Evolutionary conservation across 2,113 vertebrate genomes (phyloP).

Genomic region (Phainopepla nitens): DNA sequence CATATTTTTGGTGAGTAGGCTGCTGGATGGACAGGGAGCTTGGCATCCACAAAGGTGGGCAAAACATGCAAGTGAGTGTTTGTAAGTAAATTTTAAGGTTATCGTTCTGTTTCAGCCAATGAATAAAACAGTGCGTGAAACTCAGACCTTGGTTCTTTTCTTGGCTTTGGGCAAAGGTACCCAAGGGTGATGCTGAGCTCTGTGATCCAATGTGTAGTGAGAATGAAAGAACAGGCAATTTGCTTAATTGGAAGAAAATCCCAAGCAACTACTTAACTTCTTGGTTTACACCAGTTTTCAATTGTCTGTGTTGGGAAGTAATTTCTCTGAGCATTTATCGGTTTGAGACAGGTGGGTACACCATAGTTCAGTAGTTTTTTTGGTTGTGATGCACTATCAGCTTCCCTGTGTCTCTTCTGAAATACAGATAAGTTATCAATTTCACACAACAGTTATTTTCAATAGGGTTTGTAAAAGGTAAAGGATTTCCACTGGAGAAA

Average conservation of each 20-base stretch:
- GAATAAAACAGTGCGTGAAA: background rate
- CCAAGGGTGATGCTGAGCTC: background rate
- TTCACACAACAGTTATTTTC: background rate
- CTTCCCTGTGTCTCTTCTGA: background rate
- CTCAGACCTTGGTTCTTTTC: background rate
- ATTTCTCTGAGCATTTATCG: background rate
- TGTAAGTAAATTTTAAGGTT: background rate
- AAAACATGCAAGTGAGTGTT: background rate
- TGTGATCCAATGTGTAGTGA: background rate
- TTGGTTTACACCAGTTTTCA: background rate
- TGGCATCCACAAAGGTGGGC: background rate
- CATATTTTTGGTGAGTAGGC: constrained; percentile 89
- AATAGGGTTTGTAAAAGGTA: background rate
- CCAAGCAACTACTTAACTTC: background rate
- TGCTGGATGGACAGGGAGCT: background rate
- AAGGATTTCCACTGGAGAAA: background rate
- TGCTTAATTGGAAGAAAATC: background rate
- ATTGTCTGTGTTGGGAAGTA: background rate
- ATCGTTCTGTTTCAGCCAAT: background rate
- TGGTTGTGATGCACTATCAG: background rate
- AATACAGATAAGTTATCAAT: background rate
- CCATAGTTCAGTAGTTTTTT: background rate
- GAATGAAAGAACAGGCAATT: background rate
- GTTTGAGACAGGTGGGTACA: background rate
- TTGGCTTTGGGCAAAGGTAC: background rate